These are phyloP conservation scores for Phyto melanocephala DNA, from an alignment of 2,888 invertebrate species.

Conservation along the genomic window DNA sequence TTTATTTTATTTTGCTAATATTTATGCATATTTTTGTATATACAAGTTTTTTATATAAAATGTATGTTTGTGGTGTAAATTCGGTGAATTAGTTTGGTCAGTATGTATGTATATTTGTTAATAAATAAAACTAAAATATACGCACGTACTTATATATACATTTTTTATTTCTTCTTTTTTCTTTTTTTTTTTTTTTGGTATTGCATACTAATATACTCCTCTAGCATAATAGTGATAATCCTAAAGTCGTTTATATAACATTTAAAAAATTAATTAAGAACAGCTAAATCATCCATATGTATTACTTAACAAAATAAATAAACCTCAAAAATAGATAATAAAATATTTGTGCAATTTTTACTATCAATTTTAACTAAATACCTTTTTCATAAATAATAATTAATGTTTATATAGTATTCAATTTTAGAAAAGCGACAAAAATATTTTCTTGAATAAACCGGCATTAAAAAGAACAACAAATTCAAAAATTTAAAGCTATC, in stretches of 20 bases:
- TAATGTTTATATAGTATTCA: too few species aligned
- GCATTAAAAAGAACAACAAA: not conserved
- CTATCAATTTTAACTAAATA: too few species aligned
- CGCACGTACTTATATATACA: not conserved
- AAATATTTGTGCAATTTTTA: too few species aligned
- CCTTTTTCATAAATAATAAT: too few species aligned
- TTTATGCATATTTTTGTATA: too few species aligned
- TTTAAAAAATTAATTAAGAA: not conserved
- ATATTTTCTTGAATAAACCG: not conserved
- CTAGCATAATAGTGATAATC: slow-evolving; percentile 4
- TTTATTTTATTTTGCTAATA: too few species aligned
- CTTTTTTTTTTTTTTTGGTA: not conserved
- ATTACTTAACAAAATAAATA: not conserved
- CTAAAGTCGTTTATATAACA: slow-evolving; percentile 3
- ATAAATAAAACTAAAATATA: not conserved
- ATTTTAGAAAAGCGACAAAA: too few species aligned
- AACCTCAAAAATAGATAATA: not conserved
- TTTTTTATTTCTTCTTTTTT: not conserved
- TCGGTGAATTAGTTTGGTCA: not conserved
- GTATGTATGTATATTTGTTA: not conserved
- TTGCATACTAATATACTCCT: not conserved
- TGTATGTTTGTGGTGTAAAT: not conserved
- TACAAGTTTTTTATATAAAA: too few species aligned
- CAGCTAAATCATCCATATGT: too few species aligned
- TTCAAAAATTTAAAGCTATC: not conserved